Evolutionary conservation across 1,140 invertebrate species (phyloP).

Genomic region (Saccostrea cuccullata): DNA sequence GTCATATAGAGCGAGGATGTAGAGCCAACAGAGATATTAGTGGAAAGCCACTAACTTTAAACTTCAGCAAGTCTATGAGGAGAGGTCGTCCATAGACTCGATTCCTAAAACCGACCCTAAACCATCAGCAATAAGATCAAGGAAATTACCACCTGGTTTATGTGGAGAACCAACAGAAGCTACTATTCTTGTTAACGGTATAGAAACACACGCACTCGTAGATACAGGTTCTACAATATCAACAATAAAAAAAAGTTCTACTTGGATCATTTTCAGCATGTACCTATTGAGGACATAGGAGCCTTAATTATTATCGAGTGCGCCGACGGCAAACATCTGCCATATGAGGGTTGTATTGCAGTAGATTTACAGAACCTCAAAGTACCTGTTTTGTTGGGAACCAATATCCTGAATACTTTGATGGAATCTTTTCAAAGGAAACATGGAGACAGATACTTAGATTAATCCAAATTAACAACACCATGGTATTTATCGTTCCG

Average conservation of each 20-base stretch:
- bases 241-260: conserved; percentile 31
- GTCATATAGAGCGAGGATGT: too few relatives aligned
- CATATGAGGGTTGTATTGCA: too few relatives aligned
- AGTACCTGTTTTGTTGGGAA: too few relatives aligned
- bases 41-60: too few relatives aligned
- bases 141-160: too few relatives aligned
- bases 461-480: neutral
- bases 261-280: neutral
- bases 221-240: conserved; percentile 42
- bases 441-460: too few relatives aligned
- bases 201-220: neutral
- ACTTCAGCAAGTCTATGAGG: too few relatives aligned
- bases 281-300: neutral
- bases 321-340: conserved; percentile 38
- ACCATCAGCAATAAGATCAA: too few relatives aligned
- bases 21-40: too few relatives aligned
- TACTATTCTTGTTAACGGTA: neutral
- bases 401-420: conserved; percentile 35
- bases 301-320: neutral
- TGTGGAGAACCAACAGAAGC: neutral
- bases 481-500: conserved; percentile 45
- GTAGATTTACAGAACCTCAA: too few relatives aligned
- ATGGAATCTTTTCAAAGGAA: neutral
- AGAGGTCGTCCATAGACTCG: too few relatives aligned
- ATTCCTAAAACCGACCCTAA: too few relatives aligned